phyloP scores from a whole-genome alignment of 64 coral and sea anemone species.

The Pocillopora verrucosa region DNA sequence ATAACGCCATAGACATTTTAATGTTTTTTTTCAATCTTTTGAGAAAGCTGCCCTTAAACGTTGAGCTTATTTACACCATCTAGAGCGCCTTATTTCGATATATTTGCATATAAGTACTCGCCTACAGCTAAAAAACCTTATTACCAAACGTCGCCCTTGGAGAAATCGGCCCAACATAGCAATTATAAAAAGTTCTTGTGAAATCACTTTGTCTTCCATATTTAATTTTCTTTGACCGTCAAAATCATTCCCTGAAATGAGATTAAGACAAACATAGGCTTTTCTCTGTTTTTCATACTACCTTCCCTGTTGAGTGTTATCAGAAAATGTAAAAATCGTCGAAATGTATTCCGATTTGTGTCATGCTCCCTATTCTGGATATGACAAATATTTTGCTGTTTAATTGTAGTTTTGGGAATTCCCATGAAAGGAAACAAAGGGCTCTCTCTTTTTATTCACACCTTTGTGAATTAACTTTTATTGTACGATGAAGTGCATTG shows the following conservation, averaged over 20 bases:
- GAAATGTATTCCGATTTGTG: background rate
- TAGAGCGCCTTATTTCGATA: background rate
- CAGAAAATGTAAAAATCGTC: background rate
- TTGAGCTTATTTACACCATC: background rate
- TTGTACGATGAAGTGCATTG: background rate
- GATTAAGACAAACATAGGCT: constrained; percentile 9
- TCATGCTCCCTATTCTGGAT: background rate
- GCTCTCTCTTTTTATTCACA: background rate
- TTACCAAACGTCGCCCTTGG: constrained; percentile 15
- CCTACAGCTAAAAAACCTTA: constrained; percentile 36
- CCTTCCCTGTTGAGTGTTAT: background rate
- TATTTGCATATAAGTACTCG: constrained; percentile 14
- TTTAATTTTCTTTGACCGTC: constrained; percentile 34
- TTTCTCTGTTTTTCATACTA: background rate
- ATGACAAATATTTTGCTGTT: background rate
- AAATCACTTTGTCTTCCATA: constrained; percentile 28
- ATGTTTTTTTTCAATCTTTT: background rate
- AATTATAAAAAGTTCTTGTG: constrained; percentile 13
- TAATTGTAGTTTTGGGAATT: constrained; percentile 1
- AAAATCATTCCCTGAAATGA: constrained; percentile 28
- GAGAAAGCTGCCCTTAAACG: background rate
- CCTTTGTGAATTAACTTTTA: constrained; percentile 6
- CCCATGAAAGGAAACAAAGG: background rate
- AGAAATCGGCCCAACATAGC: constrained; percentile 6
- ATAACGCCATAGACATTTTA: background rate